Evolutionary conservation across 2,113 vertebrate species (phyloP), one percentile per base, ranked within the genome.

Genomic region (Cyanoramphus novaezelandiae): DNA sequence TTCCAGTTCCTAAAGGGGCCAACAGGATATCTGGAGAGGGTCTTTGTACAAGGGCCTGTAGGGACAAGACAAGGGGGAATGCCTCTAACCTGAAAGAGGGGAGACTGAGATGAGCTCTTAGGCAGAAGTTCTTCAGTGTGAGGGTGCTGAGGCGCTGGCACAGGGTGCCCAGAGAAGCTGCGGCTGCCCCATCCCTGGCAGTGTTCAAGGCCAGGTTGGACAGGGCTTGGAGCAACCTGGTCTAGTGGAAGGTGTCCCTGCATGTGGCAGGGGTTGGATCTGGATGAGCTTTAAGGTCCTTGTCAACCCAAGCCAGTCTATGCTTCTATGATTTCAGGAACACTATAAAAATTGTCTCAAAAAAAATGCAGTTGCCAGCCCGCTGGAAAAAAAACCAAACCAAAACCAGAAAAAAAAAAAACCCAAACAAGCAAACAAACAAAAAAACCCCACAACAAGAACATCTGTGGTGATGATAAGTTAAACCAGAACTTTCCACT

Each of bases 381-480:
- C 11, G 17, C 7, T 46, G 52, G 29, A 71, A 4, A 67, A 53
- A 85, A 62, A 74, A 67, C 13, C 33, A n/a, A 57, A 5, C 18
- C 20, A 20, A 33, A 44, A 17, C 6, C 43, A 44, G 6, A 44
- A 17, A 44, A 44, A 17, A 44, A 44, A 44, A 44, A 44, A 15
- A 6, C 16, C 52, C 55, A 21, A 57, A 19, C 33, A n/a, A 21
- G 5, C 19, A 33, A 20, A 57, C 11, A 21, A 59, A 59, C 13
- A 21, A 25, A 2, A 0, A 21, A 25, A 2, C 0, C 20, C 20
- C 33, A n/a, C 55, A 59, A 23, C 20, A 59, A 67, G 53, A 70
- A 23, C 5, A 20, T 55, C 59, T 74, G 41, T 47, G 4, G 37
- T 60, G 47, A 67, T 15, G 8, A 35, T 3, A 46, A 64, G 27